A percentile compares a stretch with the other conserved stretches of the same genome.
phyloP scores from a whole-genome alignment of 2,888 invertebrate genomes.

The Campopleginae sp. region DNA sequence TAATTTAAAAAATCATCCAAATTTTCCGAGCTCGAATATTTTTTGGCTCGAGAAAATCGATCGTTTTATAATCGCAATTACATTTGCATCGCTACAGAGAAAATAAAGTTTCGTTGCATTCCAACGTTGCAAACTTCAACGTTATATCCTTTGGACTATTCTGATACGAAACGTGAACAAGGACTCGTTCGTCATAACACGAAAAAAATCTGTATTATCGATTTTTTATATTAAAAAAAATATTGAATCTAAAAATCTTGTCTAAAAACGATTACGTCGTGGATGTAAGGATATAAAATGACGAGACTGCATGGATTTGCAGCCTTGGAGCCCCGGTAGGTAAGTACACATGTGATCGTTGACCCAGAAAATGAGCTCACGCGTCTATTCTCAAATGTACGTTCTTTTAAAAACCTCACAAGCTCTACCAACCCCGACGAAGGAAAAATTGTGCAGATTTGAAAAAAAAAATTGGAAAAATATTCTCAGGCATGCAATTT shows the following conservation, averaged over 20 bases:
- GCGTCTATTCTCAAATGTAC: background rate
- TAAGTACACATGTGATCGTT: constrained; percentile 12
- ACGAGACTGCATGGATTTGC: background rate
- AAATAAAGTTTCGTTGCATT: too few relatives aligned
- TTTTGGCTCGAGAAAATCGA: too few relatives aligned
- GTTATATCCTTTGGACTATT: too few relatives aligned
- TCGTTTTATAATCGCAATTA: too few relatives aligned
- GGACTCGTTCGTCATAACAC: too few relatives aligned
- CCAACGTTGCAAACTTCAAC: too few relatives aligned
- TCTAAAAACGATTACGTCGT: background rate
- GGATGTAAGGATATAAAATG: background rate
- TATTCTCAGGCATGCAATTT: background rate
- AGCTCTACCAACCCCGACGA: background rate
- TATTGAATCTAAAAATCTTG: background rate
- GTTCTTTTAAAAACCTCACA: background rate
- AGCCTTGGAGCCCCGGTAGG: background rate
- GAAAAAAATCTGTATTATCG: too few relatives aligned
- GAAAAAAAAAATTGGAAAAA: background rate
- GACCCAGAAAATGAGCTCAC: constrained; percentile 36
- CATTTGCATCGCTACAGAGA: too few relatives aligned
- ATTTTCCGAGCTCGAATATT: too few relatives aligned
- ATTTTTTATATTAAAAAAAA: too few relatives aligned
- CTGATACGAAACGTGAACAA: too few relatives aligned
- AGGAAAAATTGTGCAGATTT: background rate
- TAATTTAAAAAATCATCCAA: too few relatives aligned